These are phyloP conservation scores for Burhinus bistriatus DNA, from an alignment of 2,113 vertebrate species.

Conservation along the genomic window DNA sequence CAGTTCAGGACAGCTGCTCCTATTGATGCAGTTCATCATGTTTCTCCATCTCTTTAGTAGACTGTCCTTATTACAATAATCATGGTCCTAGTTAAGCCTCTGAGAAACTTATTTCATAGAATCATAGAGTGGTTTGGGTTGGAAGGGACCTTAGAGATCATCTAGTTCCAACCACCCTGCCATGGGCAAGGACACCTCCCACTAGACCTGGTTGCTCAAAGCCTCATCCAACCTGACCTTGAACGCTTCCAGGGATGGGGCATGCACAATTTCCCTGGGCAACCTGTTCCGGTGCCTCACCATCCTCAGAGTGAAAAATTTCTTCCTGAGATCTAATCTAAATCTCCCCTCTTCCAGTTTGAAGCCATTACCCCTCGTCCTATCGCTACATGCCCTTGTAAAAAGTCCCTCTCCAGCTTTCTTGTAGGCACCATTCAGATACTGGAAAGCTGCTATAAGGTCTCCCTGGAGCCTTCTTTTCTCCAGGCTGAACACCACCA, in stretches of 20 bases:
- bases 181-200: no score
- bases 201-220: no score
- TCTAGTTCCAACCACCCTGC: no score
- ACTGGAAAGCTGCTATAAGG: background rate
- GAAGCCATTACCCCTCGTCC: background rate
- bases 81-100: background rate
- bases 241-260: no score
- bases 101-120: background rate
- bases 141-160: no score
- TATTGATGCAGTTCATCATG: rapidly evolving
- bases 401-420: background rate
- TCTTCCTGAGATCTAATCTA: no score
- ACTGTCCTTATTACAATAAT: background rate
- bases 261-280: no score
- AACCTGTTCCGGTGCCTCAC: no score
- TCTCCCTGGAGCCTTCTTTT: background rate
- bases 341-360: background rate
- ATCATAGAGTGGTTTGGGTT: background rate
- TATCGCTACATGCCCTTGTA: background rate
- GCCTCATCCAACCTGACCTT: no score
- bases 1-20: background rate
- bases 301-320: no score
- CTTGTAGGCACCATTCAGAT: background rate
- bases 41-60: background rate
- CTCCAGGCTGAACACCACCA: background rate